These are phyloP conservation scores for Miniopterus natalensis DNA, from an alignment of 2,113 vertebrate genomes.

Conservation along the genomic window DNA sequence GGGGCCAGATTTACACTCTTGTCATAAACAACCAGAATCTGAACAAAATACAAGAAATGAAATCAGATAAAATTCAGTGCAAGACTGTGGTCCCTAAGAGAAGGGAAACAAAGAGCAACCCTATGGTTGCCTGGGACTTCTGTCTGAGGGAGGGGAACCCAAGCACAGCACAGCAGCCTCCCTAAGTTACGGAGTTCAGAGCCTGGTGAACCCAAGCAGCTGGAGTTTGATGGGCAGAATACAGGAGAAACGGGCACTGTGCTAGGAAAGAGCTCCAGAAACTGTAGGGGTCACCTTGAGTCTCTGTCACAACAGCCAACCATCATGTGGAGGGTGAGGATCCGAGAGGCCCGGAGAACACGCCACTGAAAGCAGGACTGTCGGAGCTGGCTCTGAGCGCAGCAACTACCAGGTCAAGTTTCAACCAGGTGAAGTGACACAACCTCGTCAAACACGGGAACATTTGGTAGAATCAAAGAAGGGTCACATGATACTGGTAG, in stretches of 20 bases:
- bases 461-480: neutral
- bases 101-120: neutral
- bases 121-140: neutral
- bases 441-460: neutral
- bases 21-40: slow-evolving; percentile 41
- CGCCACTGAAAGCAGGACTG: neutral
- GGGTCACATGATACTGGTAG: neutral
- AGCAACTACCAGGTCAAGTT: neutral
- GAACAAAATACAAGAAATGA: neutral
- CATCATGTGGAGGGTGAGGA: neutral
- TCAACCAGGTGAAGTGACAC: neutral
- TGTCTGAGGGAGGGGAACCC: neutral
- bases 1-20: neutral
- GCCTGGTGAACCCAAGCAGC: neutral
- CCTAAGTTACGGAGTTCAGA: neutral
- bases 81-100: neutral
- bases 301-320: neutral
- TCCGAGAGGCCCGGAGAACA: neutral
- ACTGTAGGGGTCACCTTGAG: neutral
- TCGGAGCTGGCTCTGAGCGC: neutral
- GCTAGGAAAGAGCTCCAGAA: neutral
- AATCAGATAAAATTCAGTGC: slow-evolving; percentile 12
- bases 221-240: neutral
- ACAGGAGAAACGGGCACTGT: neutral
- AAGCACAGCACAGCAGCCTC: neutral